phyloP scores from a whole-genome alignment of 2,797 vertebrate genomes.

The Poeciliopsis gracilis region DNA sequence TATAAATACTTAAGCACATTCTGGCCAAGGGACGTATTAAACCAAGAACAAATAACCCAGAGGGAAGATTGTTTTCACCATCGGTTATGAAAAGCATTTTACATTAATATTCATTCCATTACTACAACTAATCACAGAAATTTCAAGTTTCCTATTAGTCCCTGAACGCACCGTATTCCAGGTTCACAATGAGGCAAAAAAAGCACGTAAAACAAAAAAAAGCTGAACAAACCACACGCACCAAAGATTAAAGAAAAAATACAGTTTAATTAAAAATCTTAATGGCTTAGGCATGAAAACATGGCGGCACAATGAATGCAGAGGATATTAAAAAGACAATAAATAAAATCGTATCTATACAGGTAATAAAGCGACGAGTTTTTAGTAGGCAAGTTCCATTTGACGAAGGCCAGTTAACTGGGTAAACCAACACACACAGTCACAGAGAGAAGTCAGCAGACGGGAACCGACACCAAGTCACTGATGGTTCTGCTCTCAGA shows the following conservation, averaged over 20 bases:
- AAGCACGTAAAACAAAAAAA: neutral
- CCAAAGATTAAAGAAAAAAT: constrained; percentile 77
- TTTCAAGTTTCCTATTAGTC: too few relatives aligned
- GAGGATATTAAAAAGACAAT: constrained; percentile 80
- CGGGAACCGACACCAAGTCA: constrained; percentile 25
- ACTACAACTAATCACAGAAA: too few relatives aligned
- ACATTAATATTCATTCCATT: too few relatives aligned
- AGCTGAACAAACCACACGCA: constrained; percentile 33
- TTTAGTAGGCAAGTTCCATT: constrained; percentile 67
- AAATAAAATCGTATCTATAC: constrained; percentile 82
- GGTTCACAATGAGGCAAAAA: neutral
- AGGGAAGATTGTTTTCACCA: too few relatives aligned
- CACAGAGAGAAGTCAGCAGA: constrained; percentile 24
- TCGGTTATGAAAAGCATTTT: too few relatives aligned
- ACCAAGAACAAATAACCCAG: too few relatives aligned
- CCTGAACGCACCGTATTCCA: too few relatives aligned
- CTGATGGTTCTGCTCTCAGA: neutral
- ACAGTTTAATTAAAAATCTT: constrained; percentile 84
- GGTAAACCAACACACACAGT: constrained; percentile 29
- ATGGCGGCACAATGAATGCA: constrained; percentile 76
- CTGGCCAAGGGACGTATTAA: too few relatives aligned
- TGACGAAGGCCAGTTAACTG: constrained; percentile 61
- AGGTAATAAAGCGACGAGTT: constrained; percentile 63
- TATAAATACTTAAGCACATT: too few relatives aligned
- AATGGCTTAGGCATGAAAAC: constrained; percentile 81